Base-by-base conservation (phyloP, 92 coral and sea anemone species). In the Epizoanthus fatuus region DNA sequence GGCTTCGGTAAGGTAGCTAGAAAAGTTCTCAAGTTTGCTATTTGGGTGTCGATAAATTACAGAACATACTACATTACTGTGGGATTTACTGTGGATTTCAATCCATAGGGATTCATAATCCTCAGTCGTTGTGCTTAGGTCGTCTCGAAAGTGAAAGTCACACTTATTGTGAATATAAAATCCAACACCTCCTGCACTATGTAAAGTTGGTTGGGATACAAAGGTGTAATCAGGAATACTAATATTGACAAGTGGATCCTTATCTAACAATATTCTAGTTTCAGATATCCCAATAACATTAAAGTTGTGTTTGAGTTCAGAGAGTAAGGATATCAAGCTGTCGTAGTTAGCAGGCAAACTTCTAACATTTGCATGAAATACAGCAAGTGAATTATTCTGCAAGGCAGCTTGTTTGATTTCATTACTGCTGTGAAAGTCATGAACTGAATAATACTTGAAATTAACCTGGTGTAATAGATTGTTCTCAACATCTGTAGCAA, bases 131-230 rank as follows among this genome's bases (percentile, higher is more conserved):
- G 81, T 52, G 56, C 81, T 69, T 39, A 82, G 64, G 63, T 73
- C 81, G 70, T 72, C 80, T 42, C 87, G 60, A 3, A 63, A 22
- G 38, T 84, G 75, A 71, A 85, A 85, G 76, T 75, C 80, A 64
- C 69, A 74, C 11, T 59, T 75, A 74, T 52, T 38, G n/a, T 60
- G 55, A 66, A 89, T 84, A 40, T 84, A 79, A 53, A 85, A 79
- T 35, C 93, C 90, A 72, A 81, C 90, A 2, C 93, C 90, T 19
- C 90, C 93, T 39, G 93, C 93, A 81, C 63, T 72, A 51, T 59
- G 57, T 3, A 66, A 22, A 0, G 79, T 80, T 55, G 87, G 87
- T 69, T 90, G 90, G 39, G 93, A 90, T 5, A 66, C 69, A 55
- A 90, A 90, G 7, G 72, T 64, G 40, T 74, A 81, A 9, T 81